Percentiles rank a stretch among this genome's conserved stretches.
phyloP scores from a whole-genome alignment of 2,888 invertebrate species.

The Pyrrhia umbra region DNA sequence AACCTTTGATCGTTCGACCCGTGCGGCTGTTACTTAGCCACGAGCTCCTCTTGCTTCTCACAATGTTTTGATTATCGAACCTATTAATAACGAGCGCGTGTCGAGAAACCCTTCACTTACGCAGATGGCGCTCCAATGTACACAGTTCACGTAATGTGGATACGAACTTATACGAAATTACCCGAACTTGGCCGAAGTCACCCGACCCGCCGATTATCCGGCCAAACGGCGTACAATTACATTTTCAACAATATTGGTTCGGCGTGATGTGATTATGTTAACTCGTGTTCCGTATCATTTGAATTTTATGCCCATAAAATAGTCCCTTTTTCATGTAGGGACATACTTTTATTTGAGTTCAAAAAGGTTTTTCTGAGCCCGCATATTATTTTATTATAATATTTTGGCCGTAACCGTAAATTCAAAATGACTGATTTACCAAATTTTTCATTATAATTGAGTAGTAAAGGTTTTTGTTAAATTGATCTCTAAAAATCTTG shows the following conservation, averaged over 20 bases:
- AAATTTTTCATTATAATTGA: not conserved
- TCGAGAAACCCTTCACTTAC: slow-evolving; percentile 9
- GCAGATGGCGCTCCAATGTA: slow-evolving; percentile 36
- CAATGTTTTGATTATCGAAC: not conserved
- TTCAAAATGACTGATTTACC: not conserved
- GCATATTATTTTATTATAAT: slow-evolving; percentile 9
- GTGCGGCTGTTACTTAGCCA: too few relatives aligned
- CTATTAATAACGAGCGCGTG: slow-evolving; percentile 8
- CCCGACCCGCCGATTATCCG: slow-evolving; percentile 47
- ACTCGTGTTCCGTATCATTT: slow-evolving; percentile 49
- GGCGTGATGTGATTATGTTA: slow-evolving; percentile 56
- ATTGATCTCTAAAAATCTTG: not conserved
- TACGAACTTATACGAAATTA: slow-evolving; percentile 11
- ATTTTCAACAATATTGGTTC: slow-evolving; percentile 60
- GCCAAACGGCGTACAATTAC: slow-evolving; percentile 56
- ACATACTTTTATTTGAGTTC: slow-evolving; percentile 40
- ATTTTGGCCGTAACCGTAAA: not conserved
- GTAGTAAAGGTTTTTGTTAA: not conserved
- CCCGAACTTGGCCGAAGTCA: slow-evolving; percentile 25
- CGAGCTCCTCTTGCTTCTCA: not conserved
- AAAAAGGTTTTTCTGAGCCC: slow-evolving; percentile 29
- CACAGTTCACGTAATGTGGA: slow-evolving; percentile 45
- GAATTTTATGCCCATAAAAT: slow-evolving; percentile 48
- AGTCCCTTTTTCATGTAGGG: slow-evolving; percentile 40
- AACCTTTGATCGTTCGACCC: too few relatives aligned